Evolutionary conservation across 2,113 vertebrate species (phyloP).

Genomic region (Dasypus novemcinctus): DNA sequence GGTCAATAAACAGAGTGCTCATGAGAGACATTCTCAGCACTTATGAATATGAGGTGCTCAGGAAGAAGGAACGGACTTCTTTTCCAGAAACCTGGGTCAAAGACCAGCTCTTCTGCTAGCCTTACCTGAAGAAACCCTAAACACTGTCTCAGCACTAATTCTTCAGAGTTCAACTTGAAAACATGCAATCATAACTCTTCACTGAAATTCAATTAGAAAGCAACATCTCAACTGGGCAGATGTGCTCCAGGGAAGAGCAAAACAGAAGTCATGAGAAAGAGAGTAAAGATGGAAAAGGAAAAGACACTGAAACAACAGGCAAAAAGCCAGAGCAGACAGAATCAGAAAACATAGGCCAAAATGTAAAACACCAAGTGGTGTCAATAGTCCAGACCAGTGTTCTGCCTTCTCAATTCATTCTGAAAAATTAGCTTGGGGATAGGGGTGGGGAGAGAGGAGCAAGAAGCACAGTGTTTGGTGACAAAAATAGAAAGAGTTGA

Average conservation of each 20-base stretch:
- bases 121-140: not conserved
- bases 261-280: not conserved
- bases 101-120: slow-evolving; percentile 9
- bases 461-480: slow-evolving; percentile 78
- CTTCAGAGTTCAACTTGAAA: slow-evolving; percentile 45
- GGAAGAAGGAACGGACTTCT: not conserved
- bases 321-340: not conserved
- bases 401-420: slow-evolving; percentile 21
- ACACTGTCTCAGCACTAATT: slow-evolving; percentile 54
- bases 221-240: slow-evolving; percentile 67
- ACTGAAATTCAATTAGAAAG: slow-evolving; percentile 19
- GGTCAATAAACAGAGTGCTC: not conserved
- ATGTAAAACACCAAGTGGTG: not conserved
- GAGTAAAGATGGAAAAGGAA: not conserved
- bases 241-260: not conserved
- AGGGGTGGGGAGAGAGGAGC: not conserved
- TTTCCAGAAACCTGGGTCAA: not conserved
- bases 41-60: not conserved
- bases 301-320: not conserved
- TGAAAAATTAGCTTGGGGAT: not conserved
- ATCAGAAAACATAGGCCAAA: not conserved
- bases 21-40: not conserved
- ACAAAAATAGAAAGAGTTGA: slow-evolving; percentile 58
- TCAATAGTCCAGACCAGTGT: not conserved
- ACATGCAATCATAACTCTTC: slow-evolving; percentile 25